phyloP scores from a whole-genome alignment of 2,113 vertebrate species.

The Megaceryle maxima region DNA sequence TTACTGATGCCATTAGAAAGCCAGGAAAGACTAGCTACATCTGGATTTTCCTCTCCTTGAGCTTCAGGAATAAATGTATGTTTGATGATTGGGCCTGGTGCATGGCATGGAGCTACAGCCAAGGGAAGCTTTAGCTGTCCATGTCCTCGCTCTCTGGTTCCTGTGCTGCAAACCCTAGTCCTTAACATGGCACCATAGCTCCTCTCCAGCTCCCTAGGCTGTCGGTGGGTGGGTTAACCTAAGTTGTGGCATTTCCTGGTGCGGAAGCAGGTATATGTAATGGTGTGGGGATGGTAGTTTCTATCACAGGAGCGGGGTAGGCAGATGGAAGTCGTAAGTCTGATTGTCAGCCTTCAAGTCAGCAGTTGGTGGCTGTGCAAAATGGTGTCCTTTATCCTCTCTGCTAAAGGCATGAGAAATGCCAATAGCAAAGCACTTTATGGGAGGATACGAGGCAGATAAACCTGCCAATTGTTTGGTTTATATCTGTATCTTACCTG shows the following conservation, averaged over 20 bases:
- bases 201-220: neutral
- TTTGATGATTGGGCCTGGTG: neutral
- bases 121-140: neutral
- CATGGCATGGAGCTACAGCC: neutral
- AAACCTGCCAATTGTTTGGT: neutral
- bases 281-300: neutral
- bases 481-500: neutral
- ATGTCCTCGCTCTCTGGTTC: neutral
- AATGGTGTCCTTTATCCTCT: neutral
- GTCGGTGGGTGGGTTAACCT: neutral
- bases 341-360: neutral
- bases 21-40: neutral
- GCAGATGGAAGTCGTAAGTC: neutral
- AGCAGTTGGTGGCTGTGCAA: neutral
- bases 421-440: neutral
- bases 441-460: neutral
- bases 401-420: neutral
- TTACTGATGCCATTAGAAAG: neutral
- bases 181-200: fast-evolving
- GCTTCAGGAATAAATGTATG: neutral
- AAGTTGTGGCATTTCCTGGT: fast-evolving
- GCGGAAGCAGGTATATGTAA: fast-evolving
- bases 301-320: neutral
- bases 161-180: neutral
- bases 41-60: neutral